phyloP scores from a whole-genome alignment of 2,113 vertebrate species.

The Otolemur garnettii region DNA sequence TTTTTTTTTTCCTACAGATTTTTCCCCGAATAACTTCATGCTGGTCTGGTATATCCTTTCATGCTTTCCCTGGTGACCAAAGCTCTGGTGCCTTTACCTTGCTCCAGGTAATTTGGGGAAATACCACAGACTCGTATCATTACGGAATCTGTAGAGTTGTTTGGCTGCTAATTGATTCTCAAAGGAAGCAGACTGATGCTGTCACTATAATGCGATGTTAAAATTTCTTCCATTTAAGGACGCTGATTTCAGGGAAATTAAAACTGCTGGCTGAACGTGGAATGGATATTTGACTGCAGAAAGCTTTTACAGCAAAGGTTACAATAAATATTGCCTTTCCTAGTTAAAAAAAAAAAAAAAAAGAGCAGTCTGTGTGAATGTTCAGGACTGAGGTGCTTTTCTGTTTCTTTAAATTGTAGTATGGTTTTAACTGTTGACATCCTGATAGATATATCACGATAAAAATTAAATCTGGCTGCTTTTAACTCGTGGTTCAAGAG shows the following conservation, averaged over 20 bases:
- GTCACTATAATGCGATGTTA: constrained; percentile 84
- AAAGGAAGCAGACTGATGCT: constrained; percentile 89
- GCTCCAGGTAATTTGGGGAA: constrained; percentile 91
- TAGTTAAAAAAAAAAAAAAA: background rate
- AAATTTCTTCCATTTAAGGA: constrained; percentile 76
- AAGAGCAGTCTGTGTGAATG: background rate
- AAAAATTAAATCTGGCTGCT: constrained; percentile 34
- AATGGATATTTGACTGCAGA: constrained; percentile 35
- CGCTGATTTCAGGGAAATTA: constrained; percentile 76
- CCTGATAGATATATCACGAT: background rate
- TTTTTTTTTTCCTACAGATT: constrained; percentile 69
- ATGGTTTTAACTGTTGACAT: constrained; percentile 33
- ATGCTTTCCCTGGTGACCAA: constrained; percentile 86
- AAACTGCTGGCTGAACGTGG: constrained; percentile 60
- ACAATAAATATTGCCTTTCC: constrained; percentile 30
- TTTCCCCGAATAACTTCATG: constrained; percentile 62
- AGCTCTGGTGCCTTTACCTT: constrained; percentile 88
- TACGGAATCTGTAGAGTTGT: constrained; percentile 88
- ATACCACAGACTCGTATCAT: constrained; percentile 86
- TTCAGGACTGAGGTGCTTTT: constrained; percentile 3
- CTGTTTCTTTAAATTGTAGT: background rate
- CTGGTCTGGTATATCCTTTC: constrained; percentile 77
- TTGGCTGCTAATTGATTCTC: constrained; percentile 95
- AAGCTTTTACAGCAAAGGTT: constrained; percentile 23
- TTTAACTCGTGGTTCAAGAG: background rate